Base-by-base conservation (phyloP, 2,888 invertebrate species). In the Clanis bilineata region DNA sequence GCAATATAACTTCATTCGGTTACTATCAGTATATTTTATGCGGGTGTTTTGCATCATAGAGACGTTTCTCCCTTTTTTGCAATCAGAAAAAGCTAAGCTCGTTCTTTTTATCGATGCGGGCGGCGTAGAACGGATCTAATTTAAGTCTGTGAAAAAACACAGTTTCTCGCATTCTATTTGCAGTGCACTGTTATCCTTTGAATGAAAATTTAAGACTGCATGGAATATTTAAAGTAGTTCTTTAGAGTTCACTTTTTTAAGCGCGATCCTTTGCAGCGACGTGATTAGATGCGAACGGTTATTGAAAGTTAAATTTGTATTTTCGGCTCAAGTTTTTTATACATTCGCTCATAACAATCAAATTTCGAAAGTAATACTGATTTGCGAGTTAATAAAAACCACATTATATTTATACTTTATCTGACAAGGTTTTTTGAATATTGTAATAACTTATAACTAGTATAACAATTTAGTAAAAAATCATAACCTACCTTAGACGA, bases 31-130 rank as follows among this genome's bases (percentile, higher is more conserved):
- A 51, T 32, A 51, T 51, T 51, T 51, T 51, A 51, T 51, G 18
- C 51, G 51, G 18, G 18, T 51, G 18, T 51, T 51, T 51, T 51
- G 51, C 51, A 51, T 51, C 51, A 51, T 51, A 51, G 51, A 51
- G 32, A 21, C 51, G 51, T 51, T 47, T 51, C n/a, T n/a, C 62
- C 66, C 66, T 69, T 73, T 73, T 77, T 70, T 70, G 71, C 69
- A 74, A 77, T 74, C 75, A 73, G 74, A 74, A 76, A 72, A 71
- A 70, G 70, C 74, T 67, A 72, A 70, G 67, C 63, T 65, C 59
- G 65, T 68, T 67, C 73, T 69, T 68, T 72, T 77, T 74, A 70
- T 69, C 67, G 69, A 78, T 79, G 73, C 76, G 72, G 76, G 76
- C 67, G 66, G 64, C 77, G 77, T 51, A 21, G 51, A 51, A 28